Evolutionary conservation across 2,797 vertebrate genomes (phyloP), one percentile per base, ranked within the genome.

Genomic region (Labroides dimidiatus): DNA sequence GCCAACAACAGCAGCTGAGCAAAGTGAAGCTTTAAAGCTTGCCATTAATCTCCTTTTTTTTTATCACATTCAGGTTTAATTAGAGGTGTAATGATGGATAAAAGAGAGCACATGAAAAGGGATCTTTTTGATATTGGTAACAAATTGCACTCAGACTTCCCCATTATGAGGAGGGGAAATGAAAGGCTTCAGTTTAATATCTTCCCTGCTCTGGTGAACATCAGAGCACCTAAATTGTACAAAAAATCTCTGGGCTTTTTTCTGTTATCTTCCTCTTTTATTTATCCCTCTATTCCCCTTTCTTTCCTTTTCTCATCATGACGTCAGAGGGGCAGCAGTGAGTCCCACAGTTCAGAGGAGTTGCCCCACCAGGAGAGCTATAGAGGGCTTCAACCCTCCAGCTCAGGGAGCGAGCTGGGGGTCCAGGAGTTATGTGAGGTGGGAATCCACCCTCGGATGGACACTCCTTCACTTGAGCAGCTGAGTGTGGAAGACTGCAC

Each of bases 291-390:
- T 66, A 10, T n/a, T n/a, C n/a, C 58, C 50, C 71, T 51, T n/a
- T 52, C 5, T 15, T 36, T 20, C 45, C 15, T 63, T 43, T 27
- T 33, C 45, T 20, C 49, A 12, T 41, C 21, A 11, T 17, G 10
- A 39, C 70, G 24, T 64, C 90, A 93, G 92, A 87, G 69, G 78
- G 84, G 81, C 64, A 92, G 89, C 82, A 89, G 86, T 59, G 89
- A 84, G 42, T 93, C 91, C 62, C 84, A 48, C 24, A 93, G 92
- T 64, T 90, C 86, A 11, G 91, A 90, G n/a, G 91, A 93, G 69
- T 21, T 83, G 63, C 77, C 77, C 67, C 30, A 56, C 17, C 78
- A 71, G 14, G 68, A 52, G 19, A 43, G 27, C 39, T 88, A 84
- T 73, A 82, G 56, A 1, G 84, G 73, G 23, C 49, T 82, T 9